phyloP scores from a whole-genome alignment of 2,797 vertebrate species.

The Chiloscyllium punctatum region DNA sequence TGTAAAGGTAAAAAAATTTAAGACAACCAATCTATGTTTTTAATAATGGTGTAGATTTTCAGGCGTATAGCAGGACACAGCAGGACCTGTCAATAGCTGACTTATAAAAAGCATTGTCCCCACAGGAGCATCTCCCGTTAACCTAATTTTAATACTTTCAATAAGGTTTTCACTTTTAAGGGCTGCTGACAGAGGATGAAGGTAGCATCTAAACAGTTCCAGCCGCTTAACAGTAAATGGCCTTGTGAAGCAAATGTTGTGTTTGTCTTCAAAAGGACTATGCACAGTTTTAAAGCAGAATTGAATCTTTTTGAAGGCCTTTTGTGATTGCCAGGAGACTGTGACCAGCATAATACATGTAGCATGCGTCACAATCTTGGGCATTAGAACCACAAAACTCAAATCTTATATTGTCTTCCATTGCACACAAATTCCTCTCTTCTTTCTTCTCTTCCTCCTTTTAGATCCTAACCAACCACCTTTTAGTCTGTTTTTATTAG shows the following conservation, averaged over 20 bases:
- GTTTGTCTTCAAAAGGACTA: neutral
- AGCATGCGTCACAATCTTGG: neutral
- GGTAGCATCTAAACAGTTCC: neutral
- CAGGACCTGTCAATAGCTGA: neutral
- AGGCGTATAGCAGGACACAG: neutral
- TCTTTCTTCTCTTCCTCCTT: too few species aligned
- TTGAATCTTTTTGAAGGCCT: neutral
- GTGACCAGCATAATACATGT: neutral
- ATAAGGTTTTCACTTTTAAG: neutral
- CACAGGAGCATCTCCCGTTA: neutral
- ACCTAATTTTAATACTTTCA: neutral
- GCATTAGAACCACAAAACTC: neutral
- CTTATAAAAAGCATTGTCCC: neutral
- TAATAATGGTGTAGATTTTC: neutral
- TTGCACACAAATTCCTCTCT: neutral
- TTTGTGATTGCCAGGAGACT: neutral
- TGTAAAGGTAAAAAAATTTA: neutral
- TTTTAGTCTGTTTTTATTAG: constrained; percentile 39
- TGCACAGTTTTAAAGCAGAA: neutral
- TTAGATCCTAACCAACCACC: neutral
- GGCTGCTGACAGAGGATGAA: neutral
- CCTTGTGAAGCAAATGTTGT: neutral
- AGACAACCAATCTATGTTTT: neutral
- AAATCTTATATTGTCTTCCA: neutral
- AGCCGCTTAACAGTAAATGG: neutral